Conservation (phyloP, 2,888 invertebrate species). For the Linnaemya tessellans region DNA sequence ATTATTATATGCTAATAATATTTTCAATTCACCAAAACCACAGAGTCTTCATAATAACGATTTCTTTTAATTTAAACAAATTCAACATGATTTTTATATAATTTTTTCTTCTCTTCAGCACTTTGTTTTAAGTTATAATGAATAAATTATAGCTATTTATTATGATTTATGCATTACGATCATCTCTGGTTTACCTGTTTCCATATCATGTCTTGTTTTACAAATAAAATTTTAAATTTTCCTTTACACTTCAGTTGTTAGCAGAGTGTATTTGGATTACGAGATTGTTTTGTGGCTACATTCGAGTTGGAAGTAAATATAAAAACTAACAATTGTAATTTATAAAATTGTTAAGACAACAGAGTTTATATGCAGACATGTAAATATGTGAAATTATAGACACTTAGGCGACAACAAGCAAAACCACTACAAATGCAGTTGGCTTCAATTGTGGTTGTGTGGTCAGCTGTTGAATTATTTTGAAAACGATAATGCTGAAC, state of each 20-base stretch:
- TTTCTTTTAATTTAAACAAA: background rate
- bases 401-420: too few species aligned
- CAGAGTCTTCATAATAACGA: background rate
- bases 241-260: constrained; percentile 63
- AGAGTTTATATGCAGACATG: too few species aligned
- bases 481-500: too few species aligned
- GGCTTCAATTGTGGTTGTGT: too few species aligned
- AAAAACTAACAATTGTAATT: too few species aligned
- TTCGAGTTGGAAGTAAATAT: background rate
- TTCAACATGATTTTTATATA: background rate
- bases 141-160: constrained; percentile 50
- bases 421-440: too few species aligned
- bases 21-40: background rate
- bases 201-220: constrained; percentile 50
- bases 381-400: too few species aligned
- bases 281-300: background rate
- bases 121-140: constrained; percentile 32
- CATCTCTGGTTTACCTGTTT: constrained; percentile 30
- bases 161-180: constrained; percentile 59
- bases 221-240: constrained; percentile 58
- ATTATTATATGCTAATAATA: background rate
- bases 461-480: too few species aligned
- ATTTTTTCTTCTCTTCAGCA: background rate
- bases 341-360: too few species aligned
- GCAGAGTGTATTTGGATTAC: constrained; percentile 41